Conservation (phyloP, 2,113 vertebrate genomes). For the Gambusia affinis region DNA sequence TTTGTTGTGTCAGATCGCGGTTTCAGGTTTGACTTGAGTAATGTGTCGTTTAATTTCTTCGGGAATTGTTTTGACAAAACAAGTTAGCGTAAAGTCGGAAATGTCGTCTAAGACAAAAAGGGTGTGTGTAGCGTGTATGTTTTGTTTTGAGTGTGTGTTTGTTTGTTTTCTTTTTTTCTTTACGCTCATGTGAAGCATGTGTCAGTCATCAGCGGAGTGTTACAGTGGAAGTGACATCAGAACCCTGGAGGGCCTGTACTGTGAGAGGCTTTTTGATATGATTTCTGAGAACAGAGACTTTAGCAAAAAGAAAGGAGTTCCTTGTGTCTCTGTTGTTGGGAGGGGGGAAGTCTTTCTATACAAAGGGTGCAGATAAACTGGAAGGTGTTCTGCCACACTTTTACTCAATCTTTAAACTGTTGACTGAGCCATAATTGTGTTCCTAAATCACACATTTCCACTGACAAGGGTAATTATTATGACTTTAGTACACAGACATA, state of each 20-base stretch:
- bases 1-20: constrained; percentile 78
- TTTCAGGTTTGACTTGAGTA: constrained; percentile 75
- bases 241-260: constrained; percentile 84
- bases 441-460: constrained; percentile 69
- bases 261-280: constrained; percentile 81
- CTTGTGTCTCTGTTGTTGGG: constrained; percentile 71
- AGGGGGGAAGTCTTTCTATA: constrained; percentile 48
- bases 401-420: constrained; percentile 66
- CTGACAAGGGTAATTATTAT: constrained; percentile 72
- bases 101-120: constrained; percentile 76
- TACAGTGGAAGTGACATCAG: constrained; percentile 84
- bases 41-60: constrained; percentile 81
- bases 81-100: constrained; percentile 81
- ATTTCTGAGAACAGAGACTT: constrained; percentile 79
- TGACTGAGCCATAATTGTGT: constrained; percentile 61
- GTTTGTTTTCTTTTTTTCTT: constrained; percentile 30
- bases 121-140: constrained; percentile 60
- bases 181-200: constrained; percentile 73
- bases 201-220: constrained; percentile 81
- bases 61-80: constrained; percentile 87
- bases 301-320: constrained; percentile 70
- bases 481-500: constrained; percentile 58
- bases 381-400: constrained; percentile 72
- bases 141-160: constrained; percentile 57
- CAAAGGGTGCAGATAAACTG: constrained; percentile 77